Percentiles rank a stretch among this genome's conserved stretches.
Evolutionary conservation across 2,888 invertebrate genomes (phyloP).

Genomic region (Oscheius myriophilus): DNA sequence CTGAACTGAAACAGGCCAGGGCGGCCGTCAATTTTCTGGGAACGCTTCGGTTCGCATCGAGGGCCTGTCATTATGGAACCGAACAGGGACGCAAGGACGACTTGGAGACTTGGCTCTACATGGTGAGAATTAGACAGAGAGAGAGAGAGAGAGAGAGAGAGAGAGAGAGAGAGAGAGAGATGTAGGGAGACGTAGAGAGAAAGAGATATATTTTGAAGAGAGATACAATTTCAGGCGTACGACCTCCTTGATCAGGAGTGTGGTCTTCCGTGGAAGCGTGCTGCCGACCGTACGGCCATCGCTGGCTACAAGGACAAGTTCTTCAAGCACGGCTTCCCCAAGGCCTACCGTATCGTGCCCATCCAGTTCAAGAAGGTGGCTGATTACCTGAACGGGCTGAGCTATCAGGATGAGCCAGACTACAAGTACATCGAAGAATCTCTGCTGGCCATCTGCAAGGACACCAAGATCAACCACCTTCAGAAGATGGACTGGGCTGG

Average conservation of each 20-base stretch:
- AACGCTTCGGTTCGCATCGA: slow-evolving; percentile 44
- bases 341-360: slow-evolving; percentile 20
- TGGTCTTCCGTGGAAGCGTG: slow-evolving; percentile 45
- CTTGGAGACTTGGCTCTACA: slow-evolving; percentile 48
- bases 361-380: slow-evolving; percentile 10
- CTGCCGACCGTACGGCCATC: slow-evolving; percentile 8
- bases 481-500: slow-evolving; percentile 42
- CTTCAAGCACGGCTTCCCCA: slow-evolving; percentile 18
- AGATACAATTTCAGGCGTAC: slow-evolving; percentile 27
- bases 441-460: background rate
- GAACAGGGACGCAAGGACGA: slow-evolving; percentile 55
- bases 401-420: slow-evolving; percentile 18
- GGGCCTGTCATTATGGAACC: slow-evolving; percentile 41
- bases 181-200: too few relatives aligned
- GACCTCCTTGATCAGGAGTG: slow-evolving; percentile 39
- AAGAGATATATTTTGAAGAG: too few relatives aligned
- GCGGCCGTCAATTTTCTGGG: slow-evolving; percentile 49
- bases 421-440: slow-evolving; percentile 12
- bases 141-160: too few relatives aligned
- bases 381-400: slow-evolving; percentile 17
- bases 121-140: slow-evolving; percentile 11
- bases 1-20: slow-evolving; percentile 22
- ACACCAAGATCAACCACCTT: background rate
- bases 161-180: too few relatives aligned
- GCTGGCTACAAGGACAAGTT: slow-evolving; percentile 11